Base-by-base conservation (phyloP, 1,140 invertebrate genomes). In the Meloidogyne hapla region DNA sequence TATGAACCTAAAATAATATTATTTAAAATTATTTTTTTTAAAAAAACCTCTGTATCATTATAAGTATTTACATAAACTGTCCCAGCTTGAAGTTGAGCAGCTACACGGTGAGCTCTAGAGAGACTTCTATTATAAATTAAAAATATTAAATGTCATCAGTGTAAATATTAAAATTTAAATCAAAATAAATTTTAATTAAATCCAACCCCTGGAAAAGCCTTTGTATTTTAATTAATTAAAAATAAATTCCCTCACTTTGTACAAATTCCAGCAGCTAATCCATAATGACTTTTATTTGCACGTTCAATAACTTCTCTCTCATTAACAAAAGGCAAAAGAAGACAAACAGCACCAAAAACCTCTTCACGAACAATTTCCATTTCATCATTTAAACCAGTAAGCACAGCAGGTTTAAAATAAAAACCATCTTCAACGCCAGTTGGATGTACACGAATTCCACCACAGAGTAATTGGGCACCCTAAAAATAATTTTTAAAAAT, bases 311-410 rank as follows among this genome's bases (percentile, higher is more conserved):
- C 90, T 78, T 91, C 90, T 23, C 90, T 89, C 74, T 91, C 90
- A 2, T 81, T 83, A 13, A 89, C 85, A 83, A 91, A 91, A 40
- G 84, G 83, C 56, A 91, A 77, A 26, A 91, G 81, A 15, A 88
- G 87, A 78, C 89, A 83, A 1, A 90, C 89, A 15, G 89, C 82
- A 12, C 90, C 90, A 86, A 91, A 91, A n/a, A 91, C 87, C 81
- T 91, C 90, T 45, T 91, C 90, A 62, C 83, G 81, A 0, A 90
- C 90, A 42, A 89, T 88, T 67, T 85, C 89, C 89, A 91, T 90
- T 28, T 88, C 76, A 82, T 91, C 90, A 15, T 62, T 79, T 15
- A 86, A 48, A 62, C 77, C 71, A 40, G 78, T 84, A 25, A 85
- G 74, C 21, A 85, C 80, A 10, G 81, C 80, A 12, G 84, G 84